A percentile compares a stretch with the other conserved stretches of the same genome.
phyloP scores from a whole-genome alignment of 2,888 invertebrate genomes.

The Clitarchus hookeri region DNA sequence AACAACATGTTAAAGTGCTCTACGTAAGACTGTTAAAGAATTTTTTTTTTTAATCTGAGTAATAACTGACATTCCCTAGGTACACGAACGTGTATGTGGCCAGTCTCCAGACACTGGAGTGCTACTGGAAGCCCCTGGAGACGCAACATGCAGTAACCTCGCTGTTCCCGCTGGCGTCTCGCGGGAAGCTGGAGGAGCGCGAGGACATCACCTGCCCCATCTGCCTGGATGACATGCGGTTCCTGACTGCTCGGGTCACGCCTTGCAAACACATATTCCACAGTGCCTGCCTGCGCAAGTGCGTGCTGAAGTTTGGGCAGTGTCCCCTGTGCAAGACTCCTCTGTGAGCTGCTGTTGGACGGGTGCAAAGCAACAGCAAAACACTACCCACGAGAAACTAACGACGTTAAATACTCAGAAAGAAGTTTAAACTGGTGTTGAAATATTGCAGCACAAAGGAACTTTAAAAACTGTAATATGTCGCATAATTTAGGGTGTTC shows the following conservation, averaged over 20 bases:
- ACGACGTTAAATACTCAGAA: too few species aligned
- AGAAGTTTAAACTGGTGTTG: too few species aligned
- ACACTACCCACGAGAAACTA: too few species aligned
- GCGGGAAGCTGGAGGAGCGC: slow-evolving; percentile 31
- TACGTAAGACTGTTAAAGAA: background rate
- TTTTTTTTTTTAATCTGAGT: background rate
- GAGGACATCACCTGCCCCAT: slow-evolving; percentile 34
- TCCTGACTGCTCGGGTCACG: slow-evolving; percentile 36
- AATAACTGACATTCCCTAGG: slow-evolving; percentile 30
- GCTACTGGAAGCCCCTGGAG: slow-evolving; percentile 39
- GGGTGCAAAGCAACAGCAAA: too few species aligned
- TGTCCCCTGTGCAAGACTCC: slow-evolving; percentile 43
- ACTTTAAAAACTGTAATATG: too few species aligned
- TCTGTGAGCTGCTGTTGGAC: slow-evolving; percentile 20
- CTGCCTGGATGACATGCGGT: slow-evolving; percentile 39
- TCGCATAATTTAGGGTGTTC: too few species aligned
- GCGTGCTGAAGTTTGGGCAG: slow-evolving; percentile 41
- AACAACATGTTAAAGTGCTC: background rate
- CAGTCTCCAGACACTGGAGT: slow-evolving; percentile 31
- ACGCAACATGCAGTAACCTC: slow-evolving; percentile 30
- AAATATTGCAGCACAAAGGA: too few species aligned
- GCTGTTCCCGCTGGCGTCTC: slow-evolving; percentile 35
- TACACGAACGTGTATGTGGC: slow-evolving; percentile 42
- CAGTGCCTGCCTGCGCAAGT: slow-evolving; percentile 37
- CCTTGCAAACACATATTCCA: slow-evolving; percentile 40